Evolutionary conservation across 1,140 invertebrate species (phyloP).

Genomic region (Prorops nasuta): DNA sequence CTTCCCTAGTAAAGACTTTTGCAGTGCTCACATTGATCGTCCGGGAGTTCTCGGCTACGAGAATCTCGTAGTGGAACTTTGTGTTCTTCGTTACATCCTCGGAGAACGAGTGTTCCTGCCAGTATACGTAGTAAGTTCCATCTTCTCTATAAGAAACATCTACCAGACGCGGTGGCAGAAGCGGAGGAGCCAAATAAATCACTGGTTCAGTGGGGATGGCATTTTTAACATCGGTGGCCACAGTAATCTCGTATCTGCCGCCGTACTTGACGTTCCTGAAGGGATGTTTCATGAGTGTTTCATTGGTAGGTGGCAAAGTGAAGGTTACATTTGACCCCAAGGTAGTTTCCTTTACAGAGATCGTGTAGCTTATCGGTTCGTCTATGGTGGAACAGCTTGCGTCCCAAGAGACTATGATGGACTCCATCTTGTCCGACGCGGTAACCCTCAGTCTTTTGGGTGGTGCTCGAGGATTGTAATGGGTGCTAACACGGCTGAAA

Average conservation of each 20-base stretch:
- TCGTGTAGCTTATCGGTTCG: slow-evolving; percentile 60
- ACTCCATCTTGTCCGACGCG: slow-evolving; percentile 53
- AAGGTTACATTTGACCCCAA: slow-evolving; percentile 51
- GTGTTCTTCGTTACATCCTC: slow-evolving; percentile 23
- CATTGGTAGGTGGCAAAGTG: slow-evolving; percentile 50
- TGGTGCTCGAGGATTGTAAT: slow-evolving; percentile 62
- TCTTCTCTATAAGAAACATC: slow-evolving; percentile 55
- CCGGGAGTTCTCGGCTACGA: slow-evolving; percentile 59
- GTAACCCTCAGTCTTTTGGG: slow-evolving; percentile 59
- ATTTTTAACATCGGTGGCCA: slow-evolving; percentile 57
- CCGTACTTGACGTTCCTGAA: slow-evolving; percentile 63
- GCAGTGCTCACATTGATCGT: slow-evolving; percentile 58
- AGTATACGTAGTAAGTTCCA: slow-evolving; percentile 63
- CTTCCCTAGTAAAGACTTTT: slow-evolving; percentile 47
- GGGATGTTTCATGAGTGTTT: slow-evolving; percentile 54
- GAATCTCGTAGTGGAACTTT: slow-evolving; percentile 65
- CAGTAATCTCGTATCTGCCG: slow-evolving; percentile 63
- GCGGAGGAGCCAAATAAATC: slow-evolving; percentile 58
- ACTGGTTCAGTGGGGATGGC: slow-evolving; percentile 53
- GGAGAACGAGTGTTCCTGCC: slow-evolving; percentile 54
- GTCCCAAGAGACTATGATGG: slow-evolving; percentile 57
- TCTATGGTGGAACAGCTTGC: slow-evolving; percentile 58
- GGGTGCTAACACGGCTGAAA: slow-evolving; percentile 61
- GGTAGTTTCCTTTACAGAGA: slow-evolving; percentile 59
- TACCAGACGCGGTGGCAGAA: slow-evolving; percentile 67